phyloP scores from a whole-genome alignment of 2,113 vertebrate genomes.

The Galeopterus variegatus region DNA sequence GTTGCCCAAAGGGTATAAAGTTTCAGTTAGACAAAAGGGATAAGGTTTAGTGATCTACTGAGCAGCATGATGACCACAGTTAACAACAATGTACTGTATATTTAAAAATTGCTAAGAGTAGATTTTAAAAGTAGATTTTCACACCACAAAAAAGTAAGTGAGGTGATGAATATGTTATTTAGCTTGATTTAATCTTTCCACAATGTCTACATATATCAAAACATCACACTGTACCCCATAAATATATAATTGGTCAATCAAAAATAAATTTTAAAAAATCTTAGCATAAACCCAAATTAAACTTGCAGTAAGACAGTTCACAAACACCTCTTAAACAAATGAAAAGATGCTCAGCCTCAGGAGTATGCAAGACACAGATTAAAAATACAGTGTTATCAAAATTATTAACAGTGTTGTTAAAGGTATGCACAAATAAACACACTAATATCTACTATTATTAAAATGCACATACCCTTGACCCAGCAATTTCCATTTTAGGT shows the following conservation, averaged over 20 bases:
- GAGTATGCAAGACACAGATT: neutral
- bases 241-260: neutral
- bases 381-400: neutral
- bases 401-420: neutral
- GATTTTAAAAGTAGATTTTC: neutral
- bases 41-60: neutral
- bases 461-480: neutral
- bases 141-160: neutral
- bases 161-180: neutral
- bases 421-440: neutral
- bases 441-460: neutral
- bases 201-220: neutral
- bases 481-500: neutral
- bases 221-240: neutral
- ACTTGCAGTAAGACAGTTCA: neutral
- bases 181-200: neutral
- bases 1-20: neutral
- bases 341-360: neutral
- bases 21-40: neutral
- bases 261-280: neutral
- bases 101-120: neutral
- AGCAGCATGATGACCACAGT: neutral
- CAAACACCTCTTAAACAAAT: constrained; percentile 44
- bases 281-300: neutral
- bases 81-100: neutral